Conservation (phyloP, 2,797 vertebrate species). For the Tapera naevia region DNA sequence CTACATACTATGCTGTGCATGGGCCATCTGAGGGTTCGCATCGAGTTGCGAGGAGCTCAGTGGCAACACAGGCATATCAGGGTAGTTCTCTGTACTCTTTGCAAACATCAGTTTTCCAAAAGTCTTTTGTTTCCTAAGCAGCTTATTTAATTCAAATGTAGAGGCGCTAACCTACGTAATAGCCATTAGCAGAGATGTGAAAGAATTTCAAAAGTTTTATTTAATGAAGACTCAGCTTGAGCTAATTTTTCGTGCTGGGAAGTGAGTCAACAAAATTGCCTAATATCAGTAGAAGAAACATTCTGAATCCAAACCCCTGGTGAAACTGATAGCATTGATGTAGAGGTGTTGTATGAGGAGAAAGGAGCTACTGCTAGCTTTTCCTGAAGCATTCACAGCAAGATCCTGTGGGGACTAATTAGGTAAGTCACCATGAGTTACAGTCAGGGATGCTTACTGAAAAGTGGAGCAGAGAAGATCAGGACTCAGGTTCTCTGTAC, state of each 20-base stretch:
- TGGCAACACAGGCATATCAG: background rate
- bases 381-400: background rate
- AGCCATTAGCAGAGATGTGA: background rate
- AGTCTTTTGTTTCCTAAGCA: background rate
- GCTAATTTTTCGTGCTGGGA: background rate
- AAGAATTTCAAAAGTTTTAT: background rate
- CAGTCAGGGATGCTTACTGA: background rate
- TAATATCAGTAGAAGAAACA: background rate
- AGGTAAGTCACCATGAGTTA: background rate
- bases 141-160: background rate
- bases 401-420: background rate
- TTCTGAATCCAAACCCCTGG: background rate
- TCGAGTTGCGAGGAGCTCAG: background rate
- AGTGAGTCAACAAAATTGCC: background rate
- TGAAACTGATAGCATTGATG: too few species aligned
- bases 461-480: background rate
- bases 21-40: background rate
- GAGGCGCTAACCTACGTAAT: background rate
- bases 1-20: fast-evolving
- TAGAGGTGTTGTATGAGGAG: background rate
- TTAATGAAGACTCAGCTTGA: background rate
- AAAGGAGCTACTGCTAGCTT: background rate
- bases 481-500: background rate
- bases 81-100: background rate
- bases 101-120: background rate